Conservation (phyloP, 2,888 invertebrate species). For the Leptogaster cylindrica region DNA sequence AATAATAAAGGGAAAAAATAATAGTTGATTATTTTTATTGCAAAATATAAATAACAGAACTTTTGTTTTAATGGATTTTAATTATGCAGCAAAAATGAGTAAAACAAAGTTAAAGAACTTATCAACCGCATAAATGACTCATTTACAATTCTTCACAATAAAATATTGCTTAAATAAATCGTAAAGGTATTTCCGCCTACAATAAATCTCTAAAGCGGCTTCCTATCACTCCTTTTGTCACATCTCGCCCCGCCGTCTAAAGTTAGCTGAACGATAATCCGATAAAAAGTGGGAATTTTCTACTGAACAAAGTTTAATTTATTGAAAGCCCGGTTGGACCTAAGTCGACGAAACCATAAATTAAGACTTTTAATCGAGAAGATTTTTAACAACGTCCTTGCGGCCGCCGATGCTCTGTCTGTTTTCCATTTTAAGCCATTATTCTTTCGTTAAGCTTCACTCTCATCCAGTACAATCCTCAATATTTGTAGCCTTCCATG, state of each 20-base stretch:
- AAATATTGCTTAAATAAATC: slow-evolving; percentile 10
- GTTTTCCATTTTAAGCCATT: slow-evolving; percentile 6
- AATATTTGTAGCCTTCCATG: slow-evolving; percentile 34
- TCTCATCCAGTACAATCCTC: slow-evolving; percentile 19
- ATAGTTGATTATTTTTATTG: too few species aligned
- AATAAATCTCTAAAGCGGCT: not conserved
- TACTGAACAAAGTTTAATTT: slow-evolving; percentile 23
- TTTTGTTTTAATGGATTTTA: slow-evolving; percentile 2
- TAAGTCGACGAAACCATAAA: slow-evolving; percentile 36
- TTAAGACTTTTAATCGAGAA: slow-evolving; percentile 30
- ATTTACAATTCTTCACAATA: not conserved
- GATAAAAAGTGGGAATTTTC: slow-evolving; percentile 32
- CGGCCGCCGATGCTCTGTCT: not conserved
- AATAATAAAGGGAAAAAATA: slow-evolving; percentile 13
- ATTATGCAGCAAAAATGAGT: not conserved
- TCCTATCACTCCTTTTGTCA: slow-evolving; percentile 4
- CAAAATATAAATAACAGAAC: too few species aligned
- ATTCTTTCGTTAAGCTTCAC: slow-evolving; percentile 19
- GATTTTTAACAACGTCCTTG: not conserved
- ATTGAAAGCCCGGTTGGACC: slow-evolving; percentile 18
- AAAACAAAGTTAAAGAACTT: not conserved
- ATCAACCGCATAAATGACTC: not conserved
- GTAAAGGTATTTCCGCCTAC: not conserved
- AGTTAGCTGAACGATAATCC: slow-evolving; percentile 21
- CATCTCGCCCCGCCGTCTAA: not conserved